Percentiles rank a stretch among this genome's conserved stretches.
Conservation (phyloP, 2,888 invertebrate genomes). For the Brenthis ino region DNA sequence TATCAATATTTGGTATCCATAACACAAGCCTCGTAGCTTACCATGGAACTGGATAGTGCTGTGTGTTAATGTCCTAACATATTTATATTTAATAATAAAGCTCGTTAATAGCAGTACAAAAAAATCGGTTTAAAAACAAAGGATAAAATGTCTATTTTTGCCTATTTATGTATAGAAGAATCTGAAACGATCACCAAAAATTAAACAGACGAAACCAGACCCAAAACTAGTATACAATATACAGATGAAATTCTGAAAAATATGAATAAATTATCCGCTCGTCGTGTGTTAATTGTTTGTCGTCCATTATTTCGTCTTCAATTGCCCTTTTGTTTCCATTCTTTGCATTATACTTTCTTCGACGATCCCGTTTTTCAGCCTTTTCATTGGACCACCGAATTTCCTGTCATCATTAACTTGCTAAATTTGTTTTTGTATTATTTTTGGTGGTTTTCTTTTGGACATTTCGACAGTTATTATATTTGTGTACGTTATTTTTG, state of each 20-base stretch:
- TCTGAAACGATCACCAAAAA: too few relatives aligned
- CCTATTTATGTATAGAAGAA: too few relatives aligned
- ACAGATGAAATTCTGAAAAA: neutral
- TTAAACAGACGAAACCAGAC: too few relatives aligned
- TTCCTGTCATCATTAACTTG: constrained; percentile 78
- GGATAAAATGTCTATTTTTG: too few relatives aligned
- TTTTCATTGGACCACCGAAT: constrained; percentile 66
- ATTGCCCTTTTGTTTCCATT: constrained; percentile 80
- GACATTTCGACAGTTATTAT: constrained; percentile 37
- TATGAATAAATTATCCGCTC: constrained; percentile 13
- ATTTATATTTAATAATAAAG: too few relatives aligned
- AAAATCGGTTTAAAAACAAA: too few relatives aligned
- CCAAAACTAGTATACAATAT: neutral
- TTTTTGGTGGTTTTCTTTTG: constrained; percentile 46
- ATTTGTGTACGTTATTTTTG: constrained; percentile 26
- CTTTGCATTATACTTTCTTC: constrained; percentile 44
- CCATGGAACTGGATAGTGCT: too few relatives aligned
- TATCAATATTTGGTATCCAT: too few relatives aligned
- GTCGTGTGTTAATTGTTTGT: constrained; percentile 80
- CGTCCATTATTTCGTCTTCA: constrained; percentile 80
- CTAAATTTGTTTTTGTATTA: constrained; percentile 48
- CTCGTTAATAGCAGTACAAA: too few relatives aligned
- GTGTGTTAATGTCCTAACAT: too few relatives aligned
- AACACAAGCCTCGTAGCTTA: too few relatives aligned
- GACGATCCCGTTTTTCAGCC: constrained; percentile 72